These are phyloP conservation scores for Tribolium madens DNA, from an alignment of 1,140 invertebrate species.

Conservation along the genomic window DNA sequence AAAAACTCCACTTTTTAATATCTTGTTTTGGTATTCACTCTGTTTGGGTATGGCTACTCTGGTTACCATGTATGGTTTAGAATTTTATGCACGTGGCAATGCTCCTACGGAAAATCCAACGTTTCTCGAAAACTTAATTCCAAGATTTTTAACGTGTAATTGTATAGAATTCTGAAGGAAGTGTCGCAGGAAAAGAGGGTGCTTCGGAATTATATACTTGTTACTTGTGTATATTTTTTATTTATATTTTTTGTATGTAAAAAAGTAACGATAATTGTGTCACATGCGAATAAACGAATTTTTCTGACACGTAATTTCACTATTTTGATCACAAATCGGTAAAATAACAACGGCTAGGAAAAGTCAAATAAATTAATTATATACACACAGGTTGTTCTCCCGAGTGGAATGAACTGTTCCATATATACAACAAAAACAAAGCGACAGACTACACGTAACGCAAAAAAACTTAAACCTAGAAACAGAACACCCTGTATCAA, in stretches of 20 bases:
- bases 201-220: background rate
- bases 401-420: constrained; percentile 15
- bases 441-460: background rate
- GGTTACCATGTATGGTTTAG: constrained; percentile 12
- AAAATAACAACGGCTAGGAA: background rate
- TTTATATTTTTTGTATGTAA: constrained; percentile 21
- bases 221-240: constrained; percentile 11
- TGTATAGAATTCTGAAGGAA: background rate
- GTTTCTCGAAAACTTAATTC: background rate
- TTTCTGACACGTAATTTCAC: constrained; percentile 1
- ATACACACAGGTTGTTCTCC: constrained; percentile 32
- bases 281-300: constrained; percentile 29
- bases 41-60: background rate
- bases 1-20: constrained; percentile 7
- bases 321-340: constrained; percentile 23
- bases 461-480: constrained; percentile 13
- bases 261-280: constrained; percentile 31
- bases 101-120: background rate
- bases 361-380: constrained; percentile 38
- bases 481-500: constrained; percentile 38
- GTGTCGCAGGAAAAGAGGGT: background rate
- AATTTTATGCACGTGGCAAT: constrained; percentile 16
- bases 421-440: constrained; percentile 17
- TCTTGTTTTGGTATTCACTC: constrained; percentile 10
- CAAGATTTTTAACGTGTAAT: constrained; percentile 19